A percentile compares a stretch with the other conserved stretches of the same genome.
Conservation (phyloP, 2,888 invertebrate genomes). For the Drosophila mayaguana region DNA sequence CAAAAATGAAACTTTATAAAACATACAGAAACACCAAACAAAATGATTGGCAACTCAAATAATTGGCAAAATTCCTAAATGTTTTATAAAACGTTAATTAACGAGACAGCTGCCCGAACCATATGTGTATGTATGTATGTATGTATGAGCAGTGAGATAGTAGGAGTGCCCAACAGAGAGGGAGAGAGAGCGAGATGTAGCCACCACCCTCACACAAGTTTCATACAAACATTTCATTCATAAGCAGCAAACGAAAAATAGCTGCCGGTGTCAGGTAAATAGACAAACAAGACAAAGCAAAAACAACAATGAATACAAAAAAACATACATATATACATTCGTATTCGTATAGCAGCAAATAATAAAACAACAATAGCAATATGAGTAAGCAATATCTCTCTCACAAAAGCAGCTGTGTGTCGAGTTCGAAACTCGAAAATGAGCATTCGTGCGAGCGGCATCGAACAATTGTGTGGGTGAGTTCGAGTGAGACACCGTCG, state of each 20-base stretch:
- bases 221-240: constrained; percentile 60
- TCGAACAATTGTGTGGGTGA: constrained; percentile 22
- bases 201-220: constrained; percentile 57
- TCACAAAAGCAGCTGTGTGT: constrained; percentile 42
- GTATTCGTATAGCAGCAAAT: constrained; percentile 11
- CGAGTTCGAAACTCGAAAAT: constrained; percentile 67
- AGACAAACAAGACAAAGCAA: constrained; percentile 34
- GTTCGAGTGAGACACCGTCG: constrained; percentile 4
- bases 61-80: constrained; percentile 63
- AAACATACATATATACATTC: constrained; percentile 12
- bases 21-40: constrained; percentile 27
- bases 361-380: constrained; percentile 33
- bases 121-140: constrained; percentile 2
- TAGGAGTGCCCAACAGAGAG: constrained; percentile 12
- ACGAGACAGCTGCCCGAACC: constrained; percentile 46
- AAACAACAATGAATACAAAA: constrained; percentile 39
- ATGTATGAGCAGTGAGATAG: constrained; percentile 12
- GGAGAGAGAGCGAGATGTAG: constrained; percentile 23
- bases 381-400: constrained; percentile 55
- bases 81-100: constrained; percentile 60
- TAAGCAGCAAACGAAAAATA: constrained; percentile 56
- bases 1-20: constrained; percentile 29
- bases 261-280: constrained; percentile 74
- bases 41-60: constrained; percentile 55
- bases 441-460: constrained; percentile 28